These are phyloP conservation scores for Chionoecetes opilio DNA, from an alignment of 1,140 invertebrate genomes.

Conservation along the genomic window DNA sequence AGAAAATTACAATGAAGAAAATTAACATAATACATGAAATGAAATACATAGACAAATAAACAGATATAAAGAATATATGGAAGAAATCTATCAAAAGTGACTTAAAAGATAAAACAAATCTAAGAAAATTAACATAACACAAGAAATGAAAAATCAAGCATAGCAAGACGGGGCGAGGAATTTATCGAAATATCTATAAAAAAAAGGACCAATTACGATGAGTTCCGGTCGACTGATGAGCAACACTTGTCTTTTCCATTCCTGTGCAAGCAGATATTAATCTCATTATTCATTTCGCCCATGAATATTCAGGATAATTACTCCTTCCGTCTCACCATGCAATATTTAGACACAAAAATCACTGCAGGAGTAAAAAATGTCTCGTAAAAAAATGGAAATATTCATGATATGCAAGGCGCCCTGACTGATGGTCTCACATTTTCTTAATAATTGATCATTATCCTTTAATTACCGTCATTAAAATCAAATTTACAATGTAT, in stretches of 20 bases:
- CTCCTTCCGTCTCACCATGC: neutral
- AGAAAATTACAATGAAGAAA: too few species aligned
- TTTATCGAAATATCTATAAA: neutral
- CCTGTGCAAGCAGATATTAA: neutral
- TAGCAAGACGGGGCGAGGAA: too few species aligned
- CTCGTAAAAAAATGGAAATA: neutral
- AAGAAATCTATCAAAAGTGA: too few species aligned
- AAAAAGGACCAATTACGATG: neutral
- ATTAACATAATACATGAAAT: too few species aligned
- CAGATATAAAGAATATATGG: too few species aligned
- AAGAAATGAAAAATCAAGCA: too few species aligned
- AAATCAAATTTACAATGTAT: constrained; percentile 32
- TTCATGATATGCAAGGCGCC: neutral
- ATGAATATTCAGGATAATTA: neutral
- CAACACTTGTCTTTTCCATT: neutral
- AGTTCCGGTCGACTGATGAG: neutral
- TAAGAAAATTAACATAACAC: too few species aligned
- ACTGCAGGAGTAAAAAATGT: neutral
- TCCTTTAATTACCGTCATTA: neutral
- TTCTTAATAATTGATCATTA: constrained; percentile 20
- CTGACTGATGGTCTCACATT: neutral
- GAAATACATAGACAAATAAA: too few species aligned
- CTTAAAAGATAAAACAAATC: too few species aligned
- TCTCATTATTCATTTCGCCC: neutral
- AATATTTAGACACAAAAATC: neutral